A percentile compares a stretch with the other conserved stretches of the same genome.
phyloP scores from a whole-genome alignment of 2,888 invertebrate species.

The Lasioglossum pauxillum region DNA sequence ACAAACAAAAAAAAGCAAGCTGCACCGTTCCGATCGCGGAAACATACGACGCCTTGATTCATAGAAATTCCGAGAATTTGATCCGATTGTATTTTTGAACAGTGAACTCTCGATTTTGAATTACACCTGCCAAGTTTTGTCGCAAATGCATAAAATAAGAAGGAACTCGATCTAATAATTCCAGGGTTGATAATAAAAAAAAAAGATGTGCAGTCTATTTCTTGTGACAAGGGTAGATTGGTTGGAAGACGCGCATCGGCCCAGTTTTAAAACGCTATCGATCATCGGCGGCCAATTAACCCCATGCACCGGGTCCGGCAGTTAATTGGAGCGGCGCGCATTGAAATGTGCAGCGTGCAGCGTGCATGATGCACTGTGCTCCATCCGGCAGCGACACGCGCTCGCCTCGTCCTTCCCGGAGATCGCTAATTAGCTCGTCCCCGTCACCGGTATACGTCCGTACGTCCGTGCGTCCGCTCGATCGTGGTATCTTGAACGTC shows the following conservation, averaged over 20 bases:
- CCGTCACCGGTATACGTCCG: background rate
- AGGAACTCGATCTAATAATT: too few species aligned
- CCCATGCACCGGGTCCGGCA: constrained; percentile 25
- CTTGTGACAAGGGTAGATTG: background rate
- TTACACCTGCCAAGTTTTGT: too few species aligned
- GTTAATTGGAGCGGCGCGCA: constrained; percentile 51
- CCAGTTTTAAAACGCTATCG: constrained; percentile 41
- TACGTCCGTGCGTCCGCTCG: background rate
- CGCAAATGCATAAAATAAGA: too few species aligned
- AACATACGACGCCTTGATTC: background rate
- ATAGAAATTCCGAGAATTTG: background rate
- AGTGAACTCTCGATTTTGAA: too few species aligned
- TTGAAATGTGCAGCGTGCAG: constrained; percentile 35
- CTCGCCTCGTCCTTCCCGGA: constrained; percentile 38
- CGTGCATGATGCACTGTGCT: background rate
- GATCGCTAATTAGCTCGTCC: constrained; percentile 47
- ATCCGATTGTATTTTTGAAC: too few species aligned
- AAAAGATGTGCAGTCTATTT: too few species aligned
- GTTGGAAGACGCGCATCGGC: background rate
- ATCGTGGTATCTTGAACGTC: constrained; percentile 51
- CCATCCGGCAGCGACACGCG: constrained; percentile 12
- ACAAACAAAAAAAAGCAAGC: background rate
- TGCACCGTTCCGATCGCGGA: background rate
- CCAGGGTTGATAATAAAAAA: too few species aligned
- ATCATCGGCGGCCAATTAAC: constrained; percentile 53